phyloP scores from a whole-genome alignment of 1,140 invertebrate genomes.

The Trichonephila inaurata region DNA sequence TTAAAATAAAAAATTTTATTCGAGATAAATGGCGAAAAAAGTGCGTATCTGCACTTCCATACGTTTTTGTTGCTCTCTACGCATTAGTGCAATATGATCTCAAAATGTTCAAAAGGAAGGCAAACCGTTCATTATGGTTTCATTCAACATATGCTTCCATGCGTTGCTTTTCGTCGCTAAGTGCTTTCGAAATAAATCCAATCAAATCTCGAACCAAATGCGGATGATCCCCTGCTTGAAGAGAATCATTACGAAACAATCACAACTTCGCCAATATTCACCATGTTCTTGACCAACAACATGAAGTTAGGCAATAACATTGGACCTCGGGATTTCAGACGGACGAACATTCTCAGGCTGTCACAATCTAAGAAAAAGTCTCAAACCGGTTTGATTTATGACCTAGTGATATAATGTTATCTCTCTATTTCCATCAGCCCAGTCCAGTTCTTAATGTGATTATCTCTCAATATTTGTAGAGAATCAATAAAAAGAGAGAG shows the following conservation, averaged over 20 bases:
- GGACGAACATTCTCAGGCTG: neutral
- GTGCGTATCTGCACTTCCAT: too few relatives aligned
- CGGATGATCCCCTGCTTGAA: neutral
- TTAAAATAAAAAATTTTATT: too few relatives aligned
- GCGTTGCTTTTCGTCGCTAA: too few relatives aligned
- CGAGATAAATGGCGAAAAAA: too few relatives aligned
- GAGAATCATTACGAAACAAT: neutral
- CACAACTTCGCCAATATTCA: neutral
- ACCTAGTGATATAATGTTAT: constrained; percentile 3
- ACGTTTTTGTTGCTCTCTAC: too few relatives aligned
- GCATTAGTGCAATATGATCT: too few relatives aligned
- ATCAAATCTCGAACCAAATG: neutral
- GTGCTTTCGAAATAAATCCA: too few relatives aligned
- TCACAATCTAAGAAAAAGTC: neutral
- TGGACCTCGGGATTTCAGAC: neutral
- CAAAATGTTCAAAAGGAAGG: too few relatives aligned
- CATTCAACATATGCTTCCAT: too few relatives aligned
- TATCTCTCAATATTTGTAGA: neutral
- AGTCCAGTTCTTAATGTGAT: neutral
- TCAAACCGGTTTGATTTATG: constrained; percentile 27
- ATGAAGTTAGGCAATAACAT: neutral
- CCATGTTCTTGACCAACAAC: neutral
- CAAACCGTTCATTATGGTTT: too few relatives aligned
- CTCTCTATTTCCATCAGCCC: neutral
- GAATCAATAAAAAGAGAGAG: neutral